A percentile compares a stretch with the other conserved stretches of the same genome.
phyloP scores from a whole-genome alignment of 35 echinoderm and acorn worm species.

The Apostichopus parvimensis region DNA sequence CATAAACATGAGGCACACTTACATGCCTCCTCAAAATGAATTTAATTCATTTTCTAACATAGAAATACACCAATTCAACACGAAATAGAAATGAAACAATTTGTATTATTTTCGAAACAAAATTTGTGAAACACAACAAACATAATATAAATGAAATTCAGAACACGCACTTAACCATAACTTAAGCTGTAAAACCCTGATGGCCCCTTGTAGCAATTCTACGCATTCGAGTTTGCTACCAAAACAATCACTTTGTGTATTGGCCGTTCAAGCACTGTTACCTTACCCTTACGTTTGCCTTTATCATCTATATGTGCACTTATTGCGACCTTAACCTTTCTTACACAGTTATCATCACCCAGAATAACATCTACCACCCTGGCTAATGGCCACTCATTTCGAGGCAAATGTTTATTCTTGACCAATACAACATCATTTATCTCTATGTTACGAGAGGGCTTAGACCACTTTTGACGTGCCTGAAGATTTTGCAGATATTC shows the following conservation, averaged over 20 bases:
- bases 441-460: conserved; percentile 14
- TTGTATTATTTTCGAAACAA: too few species aligned
- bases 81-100: too few species aligned
- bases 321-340: conserved; percentile 52
- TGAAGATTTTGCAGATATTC: conserved; percentile 72
- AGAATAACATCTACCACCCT: conserved; percentile 44
- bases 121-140: too few species aligned
- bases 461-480: conserved; percentile 57
- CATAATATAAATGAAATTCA: too few species aligned
- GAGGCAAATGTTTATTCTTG: conserved; percentile 43
- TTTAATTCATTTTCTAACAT: too few species aligned
- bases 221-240: conserved; percentile 5
- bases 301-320: conserved; percentile 33
- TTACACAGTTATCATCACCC: conserved; percentile 37
- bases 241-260: conserved; percentile 66
- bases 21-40: too few species aligned
- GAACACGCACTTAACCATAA: too few species aligned
- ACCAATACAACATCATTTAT: conserved; percentile 59
- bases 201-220: neutral
- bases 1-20: too few species aligned
- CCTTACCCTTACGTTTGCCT: conserved; percentile 12
- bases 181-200: neutral
- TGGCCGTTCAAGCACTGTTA: conserved; percentile 48
- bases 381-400: conserved; percentile 62
- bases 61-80: too few species aligned